phyloP scores from a whole-genome alignment of 2,113 vertebrate species.

The Bujurquina vittata region DNA sequence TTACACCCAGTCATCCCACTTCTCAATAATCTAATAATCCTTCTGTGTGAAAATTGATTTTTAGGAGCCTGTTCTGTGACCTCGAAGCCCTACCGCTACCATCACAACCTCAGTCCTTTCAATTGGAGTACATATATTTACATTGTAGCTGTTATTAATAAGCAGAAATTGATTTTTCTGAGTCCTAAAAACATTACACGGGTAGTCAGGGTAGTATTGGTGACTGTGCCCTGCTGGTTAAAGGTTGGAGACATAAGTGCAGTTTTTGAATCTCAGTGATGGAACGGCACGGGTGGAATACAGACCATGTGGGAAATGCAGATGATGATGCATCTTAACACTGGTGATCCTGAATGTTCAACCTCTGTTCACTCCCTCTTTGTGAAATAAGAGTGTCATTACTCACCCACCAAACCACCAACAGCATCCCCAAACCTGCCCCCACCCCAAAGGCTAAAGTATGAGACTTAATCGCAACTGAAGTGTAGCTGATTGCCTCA shows the following conservation, averaged over 20 bases:
- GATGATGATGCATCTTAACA: constrained; percentile 73
- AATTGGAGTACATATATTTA: constrained; percentile 84
- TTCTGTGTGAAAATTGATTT: constrained; percentile 99
- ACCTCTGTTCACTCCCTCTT: constrained; percentile 50
- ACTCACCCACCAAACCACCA: constrained; percentile 9
- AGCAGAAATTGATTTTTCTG: constrained; percentile 85
- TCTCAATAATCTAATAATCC: constrained; percentile 90
- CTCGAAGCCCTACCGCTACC: constrained; percentile 39
- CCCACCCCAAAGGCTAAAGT: constrained; percentile 43
- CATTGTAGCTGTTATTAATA: constrained; percentile 87
- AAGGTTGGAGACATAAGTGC: background rate
- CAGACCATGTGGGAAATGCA: constrained; percentile 62
- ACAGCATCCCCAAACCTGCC: background rate
- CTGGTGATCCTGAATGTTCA: constrained; percentile 66
- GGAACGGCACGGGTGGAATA: constrained; percentile 35
- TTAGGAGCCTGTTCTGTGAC: constrained; percentile 76
- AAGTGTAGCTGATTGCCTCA: constrained; percentile 69
- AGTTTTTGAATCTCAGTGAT: constrained; percentile 38
- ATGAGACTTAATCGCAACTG: constrained; percentile 76
- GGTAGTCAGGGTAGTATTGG: constrained; percentile 20
- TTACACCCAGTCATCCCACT: constrained; percentile 80
- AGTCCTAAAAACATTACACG: constrained; percentile 81
- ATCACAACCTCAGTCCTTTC: constrained; percentile 51
- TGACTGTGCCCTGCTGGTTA: constrained; percentile 15
- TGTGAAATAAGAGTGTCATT: constrained; percentile 63